Conservation (phyloP, 2,888 invertebrate genomes). For the Troides aeacus region DNA sequence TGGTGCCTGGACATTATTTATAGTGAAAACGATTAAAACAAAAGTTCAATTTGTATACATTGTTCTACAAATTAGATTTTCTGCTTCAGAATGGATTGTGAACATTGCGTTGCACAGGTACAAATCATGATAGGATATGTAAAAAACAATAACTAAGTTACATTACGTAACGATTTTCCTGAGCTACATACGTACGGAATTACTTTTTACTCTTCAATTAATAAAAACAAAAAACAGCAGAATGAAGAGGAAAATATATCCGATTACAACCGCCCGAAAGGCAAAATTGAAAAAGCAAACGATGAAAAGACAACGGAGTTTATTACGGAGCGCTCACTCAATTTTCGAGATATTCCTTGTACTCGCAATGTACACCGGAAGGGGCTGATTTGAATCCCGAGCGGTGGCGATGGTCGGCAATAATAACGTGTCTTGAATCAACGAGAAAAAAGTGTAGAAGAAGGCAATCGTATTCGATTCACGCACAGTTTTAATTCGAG, state of each 20-base stretch:
- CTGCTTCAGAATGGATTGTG: background rate
- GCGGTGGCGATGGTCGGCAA: slow-evolving; percentile 41
- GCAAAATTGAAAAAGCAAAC: slow-evolving; percentile 52
- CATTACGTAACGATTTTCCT: background rate
- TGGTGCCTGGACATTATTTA: slow-evolving; percentile 26
- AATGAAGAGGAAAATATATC: slow-evolving; percentile 6
- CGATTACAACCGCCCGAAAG: slow-evolving; percentile 26
- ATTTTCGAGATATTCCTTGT: slow-evolving; percentile 56
- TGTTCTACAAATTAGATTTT: background rate
- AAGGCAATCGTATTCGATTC: slow-evolving; percentile 69
- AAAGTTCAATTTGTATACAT: background rate
- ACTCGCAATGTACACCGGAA: slow-evolving; percentile 45
- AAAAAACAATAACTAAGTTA: background rate
- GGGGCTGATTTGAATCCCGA: slow-evolving; percentile 43
- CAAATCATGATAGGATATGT: background rate
- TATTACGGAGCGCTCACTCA: slow-evolving; percentile 53
- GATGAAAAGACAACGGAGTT: slow-evolving; percentile 51
- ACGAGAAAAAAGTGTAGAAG: slow-evolving; percentile 49
- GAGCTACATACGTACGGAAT: background rate
- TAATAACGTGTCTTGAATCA: slow-evolving; percentile 72
- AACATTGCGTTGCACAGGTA: background rate
- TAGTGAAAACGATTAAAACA: background rate
- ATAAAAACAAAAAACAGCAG: background rate
- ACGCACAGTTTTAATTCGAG: slow-evolving; percentile 77
- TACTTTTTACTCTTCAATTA: background rate